Conservation (phyloP, 2,113 vertebrate genomes). For the Chaetodon auriga region DNA sequence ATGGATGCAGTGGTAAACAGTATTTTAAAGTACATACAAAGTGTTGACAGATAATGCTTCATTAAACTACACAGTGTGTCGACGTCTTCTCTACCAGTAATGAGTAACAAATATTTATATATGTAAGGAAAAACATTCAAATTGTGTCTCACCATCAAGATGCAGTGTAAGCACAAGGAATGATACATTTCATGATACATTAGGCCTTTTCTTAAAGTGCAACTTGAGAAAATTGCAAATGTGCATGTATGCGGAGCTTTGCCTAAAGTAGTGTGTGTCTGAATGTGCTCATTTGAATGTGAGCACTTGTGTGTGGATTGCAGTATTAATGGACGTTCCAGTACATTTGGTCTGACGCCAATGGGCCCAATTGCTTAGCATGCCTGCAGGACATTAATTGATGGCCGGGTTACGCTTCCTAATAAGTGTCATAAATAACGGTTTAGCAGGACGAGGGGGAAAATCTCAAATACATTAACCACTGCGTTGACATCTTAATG, state of each 20-base stretch:
- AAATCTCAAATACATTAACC: constrained; percentile 82
- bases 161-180: neutral
- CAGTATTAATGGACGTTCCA: constrained; percentile 83
- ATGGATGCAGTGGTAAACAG: neutral
- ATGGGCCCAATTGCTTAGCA: constrained; percentile 81
- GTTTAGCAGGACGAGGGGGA: constrained; percentile 79
- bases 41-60: neutral
- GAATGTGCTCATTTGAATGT: constrained; percentile 69
- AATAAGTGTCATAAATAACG: constrained; percentile 86
- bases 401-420: constrained; percentile 83
- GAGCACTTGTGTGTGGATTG: constrained; percentile 75
- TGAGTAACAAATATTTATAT: neutral
- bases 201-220: constrained; percentile 46
- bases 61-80: neutral
- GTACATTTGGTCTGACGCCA: constrained; percentile 83
- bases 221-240: constrained; percentile 54
- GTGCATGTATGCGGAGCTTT: constrained; percentile 26
- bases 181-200: constrained; percentile 44
- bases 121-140: constrained; percentile 10
- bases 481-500: constrained; percentile 84
- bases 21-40: neutral
- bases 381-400: constrained; percentile 84
- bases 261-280: constrained; percentile 45
- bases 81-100: neutral
- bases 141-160: neutral